Base-by-base conservation (phyloP, 2,113 vertebrate genomes). In the Gopherus flavomarginatus region DNA sequence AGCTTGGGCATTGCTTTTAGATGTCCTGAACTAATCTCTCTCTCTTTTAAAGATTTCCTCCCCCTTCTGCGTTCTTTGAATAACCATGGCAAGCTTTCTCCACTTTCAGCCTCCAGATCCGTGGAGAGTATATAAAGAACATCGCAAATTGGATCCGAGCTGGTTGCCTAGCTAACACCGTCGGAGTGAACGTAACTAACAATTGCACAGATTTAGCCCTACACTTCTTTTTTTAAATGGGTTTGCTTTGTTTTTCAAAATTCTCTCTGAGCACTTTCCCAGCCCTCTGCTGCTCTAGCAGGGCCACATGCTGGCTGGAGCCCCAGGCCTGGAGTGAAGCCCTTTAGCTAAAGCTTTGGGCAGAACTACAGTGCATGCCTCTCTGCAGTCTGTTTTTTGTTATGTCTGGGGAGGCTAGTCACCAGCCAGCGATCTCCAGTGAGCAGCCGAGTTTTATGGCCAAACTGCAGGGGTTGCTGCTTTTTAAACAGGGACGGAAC, bases 121-220 rank as follows among this genome's bases (percentile, higher is more conserved):
- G 92, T 47, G 79, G 88, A 83, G 91, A 86, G 94, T 92, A 91
- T 92, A 90, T 47, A 31, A 84, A 94, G 90, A 83, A 8, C 62
- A 4, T 53, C 9, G 65, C 65, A 22, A 72, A 38, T 72, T 38
- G 65, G 65, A 69, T n/a, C 35, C 16, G 35, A 8, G 93, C 96
- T 85, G 92, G 96, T 98, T 97, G 96, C 96, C 96, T 98, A 97
- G 97, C 93, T 97, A 97, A 95, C 97, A 96, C 96, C 97, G 96
- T 90, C 92, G 1, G 91, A 88, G 49, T 59, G 42, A 90, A 95
- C 65, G 84, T 31, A 94, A 88, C 90, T 78, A 86, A 50, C 78
- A 91, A 83, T n/a, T 83, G 90, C 92, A 96, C 91, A 91, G 81
- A 54, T 3, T 1, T 1, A 16, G 72, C 53, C 92, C 65, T 31